Base-by-base conservation (phyloP, 2,888 invertebrate genomes). In the Leptarthrus brevirostris region DNA sequence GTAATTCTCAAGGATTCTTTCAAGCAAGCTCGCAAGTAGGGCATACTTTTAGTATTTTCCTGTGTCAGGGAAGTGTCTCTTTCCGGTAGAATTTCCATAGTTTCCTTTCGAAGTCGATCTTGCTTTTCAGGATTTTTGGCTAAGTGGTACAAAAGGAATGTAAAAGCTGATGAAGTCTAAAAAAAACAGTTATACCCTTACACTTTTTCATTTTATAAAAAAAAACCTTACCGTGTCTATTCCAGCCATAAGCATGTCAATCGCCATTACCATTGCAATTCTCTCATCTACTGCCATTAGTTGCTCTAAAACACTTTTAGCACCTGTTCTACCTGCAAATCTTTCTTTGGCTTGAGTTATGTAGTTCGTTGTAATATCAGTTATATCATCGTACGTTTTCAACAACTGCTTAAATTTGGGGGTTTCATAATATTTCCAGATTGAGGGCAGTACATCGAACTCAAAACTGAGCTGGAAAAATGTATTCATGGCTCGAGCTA, bases 21-120 rank as follows among this genome's bases (percentile, higher is more conserved):
- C 49, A 93, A 87, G 80, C 91, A 92, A 0, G 92, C 92, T 75
- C 88, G 89, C n/a, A 93, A 80, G 79, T 91, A 93, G 0, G 88
- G 87, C 72, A 88, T 82, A 71, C 86, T 81, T 8, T 83, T 82
- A 69, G 88, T 80, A 66, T 85, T 82, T 2, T 86, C 82, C 0
- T 84, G 80, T 0, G 86, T 87, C 26, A 89, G 78, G 2, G 80
- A 79, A 0, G 85, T 82, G 49, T 83, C 78, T 73, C 84, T 86
- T 0, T 81, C 76, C 0, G 87, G 86, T 26, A 88, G 76, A n/a
- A 85, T 81, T 0, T 80, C 80, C 0, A 81, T 76, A 3, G 90
- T 79, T 82, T 93, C 92, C 53, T 87, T 82, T 40, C 89, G 85
- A 1, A 93, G 83, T 77, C 86, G 87, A 6, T 88, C 83, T 82